phyloP scores from a whole-genome alignment of 2,113 vertebrate genomes.

The Aythya baeri region DNA sequence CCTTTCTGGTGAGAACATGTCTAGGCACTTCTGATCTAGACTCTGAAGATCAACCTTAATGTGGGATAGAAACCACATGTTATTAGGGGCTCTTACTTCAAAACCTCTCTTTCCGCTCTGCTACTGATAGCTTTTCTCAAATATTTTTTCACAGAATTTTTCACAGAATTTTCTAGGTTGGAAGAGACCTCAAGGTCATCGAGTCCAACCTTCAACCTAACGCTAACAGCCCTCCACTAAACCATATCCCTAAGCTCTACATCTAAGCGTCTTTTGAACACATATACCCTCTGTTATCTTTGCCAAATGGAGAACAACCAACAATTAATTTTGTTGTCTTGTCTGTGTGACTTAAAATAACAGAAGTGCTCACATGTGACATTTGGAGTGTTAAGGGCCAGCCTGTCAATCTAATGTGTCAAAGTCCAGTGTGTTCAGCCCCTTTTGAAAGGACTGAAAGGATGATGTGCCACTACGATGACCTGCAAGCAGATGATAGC shows the following conservation, averaged over 20 bases:
- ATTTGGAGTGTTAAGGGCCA: background rate
- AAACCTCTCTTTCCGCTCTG: background rate
- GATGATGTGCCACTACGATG: background rate
- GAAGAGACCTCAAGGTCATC: too few relatives aligned
- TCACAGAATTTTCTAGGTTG: too few relatives aligned
- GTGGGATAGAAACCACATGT: background rate
- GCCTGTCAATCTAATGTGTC: background rate
- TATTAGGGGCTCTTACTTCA: constrained; percentile 2
- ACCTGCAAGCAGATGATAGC: background rate
- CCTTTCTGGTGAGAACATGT: constrained; percentile 52
- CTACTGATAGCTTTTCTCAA: background rate
- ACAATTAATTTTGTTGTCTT: background rate
- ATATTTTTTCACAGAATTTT: too few relatives aligned
- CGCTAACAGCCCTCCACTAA: too few relatives aligned
- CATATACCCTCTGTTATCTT: background rate
- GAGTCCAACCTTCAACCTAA: too few relatives aligned
- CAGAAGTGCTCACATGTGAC: background rate
- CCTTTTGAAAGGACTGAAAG: background rate
- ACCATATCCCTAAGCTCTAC: too few relatives aligned
- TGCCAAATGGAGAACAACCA: background rate
- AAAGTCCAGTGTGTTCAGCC: background rate
- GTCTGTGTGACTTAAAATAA: background rate
- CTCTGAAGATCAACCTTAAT: constrained; percentile 2
- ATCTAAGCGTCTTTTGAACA: too few relatives aligned
- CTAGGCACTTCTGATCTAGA: constrained; percentile 47